Base-by-base conservation (phyloP, 2,888 invertebrate genomes). In the Lordiphosa fenestrarum region DNA sequence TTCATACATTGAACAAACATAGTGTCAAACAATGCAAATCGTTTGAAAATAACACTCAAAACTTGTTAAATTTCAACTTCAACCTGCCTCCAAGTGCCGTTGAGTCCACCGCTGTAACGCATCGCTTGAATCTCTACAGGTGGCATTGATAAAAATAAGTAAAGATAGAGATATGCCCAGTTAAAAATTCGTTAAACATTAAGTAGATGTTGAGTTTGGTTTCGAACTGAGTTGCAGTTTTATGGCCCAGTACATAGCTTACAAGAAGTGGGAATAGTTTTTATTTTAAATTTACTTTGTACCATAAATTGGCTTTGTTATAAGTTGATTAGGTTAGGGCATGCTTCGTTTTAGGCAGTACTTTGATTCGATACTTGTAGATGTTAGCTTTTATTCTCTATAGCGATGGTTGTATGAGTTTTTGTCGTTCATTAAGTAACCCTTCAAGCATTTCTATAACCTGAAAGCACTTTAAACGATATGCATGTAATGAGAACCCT, bases 81-180 rank as follows among this genome's bases (percentile, higher is more conserved):
- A 85, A 89, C 89, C 89, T 89, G 89, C 89, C 89, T 89, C 88
- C 87, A 88, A 64, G 88, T 78, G 39, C 82, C 84, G 60, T 78
- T 84, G 72, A 73, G 74, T 84, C 89, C 88, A 66, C 69, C 86
- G 78, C 70, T 87, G 87, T 82, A 82, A 56, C 89, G 87, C 89
- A 88, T 88, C 73, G 89, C 89, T 76, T 89, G 88, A 69, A 89
- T 89, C 85, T 89, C 89, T 89, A 69, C 65, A 60, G 50, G 66
- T 68, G 33, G 66, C 54, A 66, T 49, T 56, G 47, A 70, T 68
- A 55, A 21, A 70, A 75, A 75, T 74, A 73, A 69, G 76, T 71
- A 58, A 73, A 66, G n/a, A n/a, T 44, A 77, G 57, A 76, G 57
- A 37, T 68, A 37, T 68, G 54, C 63, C 72, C 67, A 60, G 36